These are phyloP conservation scores for Athalia circularis DNA, from an alignment of 2,888 invertebrate species.

Conservation along the genomic window DNA sequence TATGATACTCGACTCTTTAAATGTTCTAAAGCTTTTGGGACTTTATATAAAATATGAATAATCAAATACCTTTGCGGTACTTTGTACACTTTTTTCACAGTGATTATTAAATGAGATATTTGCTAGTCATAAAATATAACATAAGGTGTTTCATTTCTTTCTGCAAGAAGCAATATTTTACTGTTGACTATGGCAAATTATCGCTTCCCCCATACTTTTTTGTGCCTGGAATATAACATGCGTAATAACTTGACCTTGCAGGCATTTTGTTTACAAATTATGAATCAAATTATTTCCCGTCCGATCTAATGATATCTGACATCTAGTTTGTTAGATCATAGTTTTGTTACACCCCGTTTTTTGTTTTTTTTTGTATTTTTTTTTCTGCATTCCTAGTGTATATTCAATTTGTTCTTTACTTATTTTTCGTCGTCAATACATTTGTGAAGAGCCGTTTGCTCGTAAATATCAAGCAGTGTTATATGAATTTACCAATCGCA, in stretches of 20 bases:
- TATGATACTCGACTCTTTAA: slow-evolving; percentile 4
- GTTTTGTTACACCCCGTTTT: not conserved
- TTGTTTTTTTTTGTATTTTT: slow-evolving; percentile 34
- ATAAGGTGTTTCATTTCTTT: slow-evolving; percentile 43
- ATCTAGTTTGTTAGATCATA: slow-evolving; percentile 1
- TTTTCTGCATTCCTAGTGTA: slow-evolving; percentile 5
- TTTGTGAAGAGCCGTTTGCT: slow-evolving; percentile 26
- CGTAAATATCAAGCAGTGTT: slow-evolving; percentile 70
- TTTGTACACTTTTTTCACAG: slow-evolving; percentile 41
- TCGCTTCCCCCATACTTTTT: not conserved
- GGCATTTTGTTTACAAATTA: slow-evolving; percentile 7
- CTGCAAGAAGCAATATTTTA: not conserved
- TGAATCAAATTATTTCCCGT: slow-evolving; percentile 1
- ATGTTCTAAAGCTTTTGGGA: not conserved
- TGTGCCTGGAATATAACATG: too few species aligned
- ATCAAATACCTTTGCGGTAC: slow-evolving; percentile 31
- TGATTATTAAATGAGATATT: slow-evolving; percentile 37
- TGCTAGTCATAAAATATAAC: slow-evolving; percentile 19
- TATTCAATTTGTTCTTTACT: slow-evolving; percentile 41
- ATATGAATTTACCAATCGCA: slow-evolving; percentile 65
- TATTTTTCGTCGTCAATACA: slow-evolving; percentile 44
- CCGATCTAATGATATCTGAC: not conserved
- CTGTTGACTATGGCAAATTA: slow-evolving; percentile 1
- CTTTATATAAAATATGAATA: slow-evolving; percentile 22
- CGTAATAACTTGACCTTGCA: not conserved